phyloP scores from a whole-genome alignment of 2,888 invertebrate genomes.

The Xestia rhomboidea region DNA sequence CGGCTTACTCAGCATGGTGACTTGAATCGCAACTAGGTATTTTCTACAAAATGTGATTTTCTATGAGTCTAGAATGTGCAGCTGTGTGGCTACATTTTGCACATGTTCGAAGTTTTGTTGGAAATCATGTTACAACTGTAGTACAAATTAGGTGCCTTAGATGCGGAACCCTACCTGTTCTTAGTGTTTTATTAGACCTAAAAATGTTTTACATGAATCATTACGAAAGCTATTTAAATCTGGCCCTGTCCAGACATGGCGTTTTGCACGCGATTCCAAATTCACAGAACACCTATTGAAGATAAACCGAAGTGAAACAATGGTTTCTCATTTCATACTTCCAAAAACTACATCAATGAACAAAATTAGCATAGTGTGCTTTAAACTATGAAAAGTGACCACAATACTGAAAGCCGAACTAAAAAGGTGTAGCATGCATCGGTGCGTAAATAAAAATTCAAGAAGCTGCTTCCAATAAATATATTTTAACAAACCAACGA shows the following conservation, averaged over 20 bases:
- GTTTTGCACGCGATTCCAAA: neutral
- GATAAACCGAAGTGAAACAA: neutral
- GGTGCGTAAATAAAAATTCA: conserved; percentile 82
- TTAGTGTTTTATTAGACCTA: neutral
- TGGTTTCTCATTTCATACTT: neutral
- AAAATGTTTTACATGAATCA: neutral
- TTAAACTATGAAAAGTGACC: conserved; percentile 10
- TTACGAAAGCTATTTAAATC: neutral
- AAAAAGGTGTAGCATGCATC: conserved; percentile 60
- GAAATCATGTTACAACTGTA: neutral
- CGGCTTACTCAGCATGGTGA: neutral
- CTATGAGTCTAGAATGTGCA: neutral
- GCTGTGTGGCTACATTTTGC: neutral
- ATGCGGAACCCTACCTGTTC: neutral
- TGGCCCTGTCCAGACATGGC: neutral
- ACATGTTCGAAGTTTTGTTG: neutral
- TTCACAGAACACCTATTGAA: too few relatives aligned
- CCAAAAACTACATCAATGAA: conserved; percentile 15
- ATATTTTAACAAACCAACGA: conserved; percentile 76
- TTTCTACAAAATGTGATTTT: neutral
- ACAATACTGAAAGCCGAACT: conserved; percentile 35
- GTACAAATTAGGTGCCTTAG: neutral
- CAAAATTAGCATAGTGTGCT: conserved; percentile 23
- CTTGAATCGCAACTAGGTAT: neutral
- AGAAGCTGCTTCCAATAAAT: conserved; percentile 85